Base-by-base conservation (phyloP, 2,888 invertebrate genomes). In the Hydroisotoma schaefferi region DNA sequence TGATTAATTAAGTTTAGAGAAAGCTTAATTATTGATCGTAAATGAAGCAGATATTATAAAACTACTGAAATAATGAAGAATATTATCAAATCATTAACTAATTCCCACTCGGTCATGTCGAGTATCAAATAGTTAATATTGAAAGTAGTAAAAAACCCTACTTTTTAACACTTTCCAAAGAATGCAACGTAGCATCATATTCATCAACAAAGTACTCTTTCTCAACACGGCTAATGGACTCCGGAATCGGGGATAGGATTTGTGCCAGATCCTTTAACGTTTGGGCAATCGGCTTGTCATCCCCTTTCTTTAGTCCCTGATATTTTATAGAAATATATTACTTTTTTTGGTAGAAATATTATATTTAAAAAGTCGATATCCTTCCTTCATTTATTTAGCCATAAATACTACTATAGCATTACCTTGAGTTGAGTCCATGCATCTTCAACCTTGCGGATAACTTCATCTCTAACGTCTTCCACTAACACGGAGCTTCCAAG, bases 161-260 rank as follows among this genome's bases (percentile, higher is more conserved):
- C 70, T 68, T 69, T 47, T 59, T 66, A 46, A 67, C 62, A 65
- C 67, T 69, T 28, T 63, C 61, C 27, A 71, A 48, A 2, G 69
- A 63, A 51, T 71, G 65, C 8, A 70, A 49, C 25, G 71, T 67
- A 49, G 65, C 67, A 44, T 71, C 69, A 52, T 71, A 71, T 22
- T 70, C 71, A 57, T 64, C 63, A 12, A 67, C 52, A 1, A 47
- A 43, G 47, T 70, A 60, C 37, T 71, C 71, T 51, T 58, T 61
- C 33, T 71, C 71, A 12, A 71, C 63, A 15, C 61, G 61, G n/a
- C 55, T 55, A 10, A 71, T 70, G n/a, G 55, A 59, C 10, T 49
- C 29, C 6, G 71, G 70, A 48, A 71, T 60, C n/a, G 22, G 63
- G 6, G 55, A 56, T 12, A 71, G 37, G n/a, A 52, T 44, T 8